Percentiles rank a stretch among this genome's conserved stretches.
Evolutionary conservation across 2,113 vertebrate species (phyloP).

Genomic region (Oryzias celebensis): DNA sequence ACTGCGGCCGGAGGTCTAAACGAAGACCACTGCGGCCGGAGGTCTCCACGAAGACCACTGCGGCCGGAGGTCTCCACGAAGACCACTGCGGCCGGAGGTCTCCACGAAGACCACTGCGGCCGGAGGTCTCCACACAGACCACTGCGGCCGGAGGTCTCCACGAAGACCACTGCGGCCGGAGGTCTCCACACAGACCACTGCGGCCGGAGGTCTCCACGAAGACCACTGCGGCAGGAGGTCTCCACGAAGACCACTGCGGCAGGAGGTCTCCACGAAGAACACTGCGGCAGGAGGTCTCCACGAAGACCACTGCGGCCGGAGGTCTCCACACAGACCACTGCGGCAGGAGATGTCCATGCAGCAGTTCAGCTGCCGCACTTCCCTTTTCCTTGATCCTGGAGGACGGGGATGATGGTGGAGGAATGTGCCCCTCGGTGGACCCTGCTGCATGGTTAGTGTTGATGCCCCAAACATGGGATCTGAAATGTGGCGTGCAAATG

Average conservation of each 20-base stretch:
- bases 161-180: no score
- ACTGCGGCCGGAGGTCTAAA: no score
- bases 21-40: no score
- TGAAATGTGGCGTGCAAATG: slow-evolving; percentile 16
- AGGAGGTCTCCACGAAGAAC: no score
- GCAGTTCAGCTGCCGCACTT: slow-evolving; percentile 20
- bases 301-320: no score
- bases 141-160: background rate
- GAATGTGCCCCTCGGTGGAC: slow-evolving; percentile 4
- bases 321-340: background rate
- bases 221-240: background rate
- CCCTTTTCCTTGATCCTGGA: slow-evolving; percentile 21
- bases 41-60: background rate
- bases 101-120: background rate
- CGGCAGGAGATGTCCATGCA: slow-evolving; percentile 14
- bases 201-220: no score
- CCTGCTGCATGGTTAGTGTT: slow-evolving; percentile 31
- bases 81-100: background rate
- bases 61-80: no score
- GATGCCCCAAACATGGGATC: slow-evolving; percentile 3
- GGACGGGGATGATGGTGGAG: background rate
- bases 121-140: no score
- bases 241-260: background rate
- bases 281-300: background rate
- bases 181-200: background rate